Evolutionary conservation across 2,797 vertebrate genomes (phyloP).

Genomic region (Stomatorhinus walkeri): DNA sequence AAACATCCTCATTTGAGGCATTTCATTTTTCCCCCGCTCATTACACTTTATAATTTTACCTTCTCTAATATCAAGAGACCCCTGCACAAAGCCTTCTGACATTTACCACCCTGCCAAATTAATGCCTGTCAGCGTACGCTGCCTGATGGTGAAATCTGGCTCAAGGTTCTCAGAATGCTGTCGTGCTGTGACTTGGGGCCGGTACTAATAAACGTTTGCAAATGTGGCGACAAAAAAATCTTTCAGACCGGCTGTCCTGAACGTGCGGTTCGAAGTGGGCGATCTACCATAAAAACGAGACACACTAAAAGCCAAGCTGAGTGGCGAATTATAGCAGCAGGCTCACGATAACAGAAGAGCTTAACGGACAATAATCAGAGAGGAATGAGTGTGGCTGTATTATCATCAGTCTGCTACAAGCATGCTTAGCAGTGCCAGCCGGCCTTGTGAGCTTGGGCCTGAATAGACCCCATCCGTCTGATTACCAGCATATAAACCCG

Average conservation of each 20-base stretch:
- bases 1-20: background rate
- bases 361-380: background rate
- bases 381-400: background rate
- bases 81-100: background rate
- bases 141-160: background rate
- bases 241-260: background rate
- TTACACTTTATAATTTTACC: constrained; percentile 12
- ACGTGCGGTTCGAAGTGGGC: background rate
- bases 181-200: background rate
- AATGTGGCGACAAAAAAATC: background rate
- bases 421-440: background rate
- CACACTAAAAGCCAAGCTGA: background rate
- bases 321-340: background rate
- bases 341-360: background rate
- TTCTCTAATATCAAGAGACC: background rate
- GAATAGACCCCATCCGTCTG: background rate
- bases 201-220: background rate
- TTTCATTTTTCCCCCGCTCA: background rate
- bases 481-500: background rate
- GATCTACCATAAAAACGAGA: background rate
- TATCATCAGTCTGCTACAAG: background rate
- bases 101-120: background rate
- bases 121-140: background rate
- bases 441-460: background rate
- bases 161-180: background rate